phyloP scores from a whole-genome alignment of 2,113 vertebrate genomes.

The Heterocephalus glaber region DNA sequence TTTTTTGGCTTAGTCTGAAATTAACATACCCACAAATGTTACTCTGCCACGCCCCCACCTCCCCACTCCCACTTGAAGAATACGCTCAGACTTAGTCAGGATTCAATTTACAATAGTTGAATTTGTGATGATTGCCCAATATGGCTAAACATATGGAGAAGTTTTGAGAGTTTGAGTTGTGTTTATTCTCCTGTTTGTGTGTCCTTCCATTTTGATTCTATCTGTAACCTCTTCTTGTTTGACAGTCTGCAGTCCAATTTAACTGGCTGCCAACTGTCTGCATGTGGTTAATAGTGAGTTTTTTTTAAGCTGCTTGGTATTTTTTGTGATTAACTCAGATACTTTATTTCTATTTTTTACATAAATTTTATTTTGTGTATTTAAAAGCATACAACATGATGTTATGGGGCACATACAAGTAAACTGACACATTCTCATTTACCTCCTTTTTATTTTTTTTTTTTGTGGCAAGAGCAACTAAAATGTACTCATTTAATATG shows the following conservation, averaged over 20 bases:
- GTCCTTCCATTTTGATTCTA: background rate
- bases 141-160: background rate
- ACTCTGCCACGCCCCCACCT: background rate
- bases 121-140: background rate
- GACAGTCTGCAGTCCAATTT: background rate
- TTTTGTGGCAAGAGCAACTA: background rate
- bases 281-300: background rate
- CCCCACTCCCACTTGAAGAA: background rate
- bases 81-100: constrained; percentile 22
- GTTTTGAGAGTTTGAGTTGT: background rate
- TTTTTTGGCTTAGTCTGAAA: constrained; percentile 8
- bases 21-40: background rate
- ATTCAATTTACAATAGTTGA: background rate
- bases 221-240: background rate
- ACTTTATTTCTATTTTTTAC: background rate
- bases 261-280: background rate
- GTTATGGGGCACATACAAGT: background rate
- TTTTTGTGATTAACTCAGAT: background rate
- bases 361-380: background rate
- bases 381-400: background rate
- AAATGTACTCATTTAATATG: background rate
- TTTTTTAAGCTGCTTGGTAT: background rate
- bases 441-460: background rate
- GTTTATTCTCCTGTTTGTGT: background rate
- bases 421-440: background rate